phyloP scores from a whole-genome alignment of 2,797 vertebrate genomes.

The Helostoma temminkii region DNA sequence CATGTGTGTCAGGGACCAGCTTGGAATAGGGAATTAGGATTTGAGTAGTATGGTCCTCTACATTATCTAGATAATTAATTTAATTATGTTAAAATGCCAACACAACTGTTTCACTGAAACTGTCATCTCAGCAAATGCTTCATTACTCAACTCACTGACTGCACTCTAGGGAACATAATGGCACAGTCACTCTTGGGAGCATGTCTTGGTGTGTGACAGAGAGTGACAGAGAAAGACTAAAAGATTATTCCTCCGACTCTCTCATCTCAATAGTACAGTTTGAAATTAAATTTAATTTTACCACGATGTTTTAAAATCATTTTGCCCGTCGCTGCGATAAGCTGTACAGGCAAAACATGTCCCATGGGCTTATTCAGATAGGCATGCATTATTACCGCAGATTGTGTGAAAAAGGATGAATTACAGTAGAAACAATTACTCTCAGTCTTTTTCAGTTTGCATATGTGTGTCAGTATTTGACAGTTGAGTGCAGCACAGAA shows the following conservation, averaged over 20 bases:
- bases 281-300: conserved; percentile 29
- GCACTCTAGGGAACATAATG: conserved; percentile 32
- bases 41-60: conserved; percentile 23
- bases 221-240: conserved; percentile 19
- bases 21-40: conserved; percentile 22
- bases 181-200: conserved; percentile 38
- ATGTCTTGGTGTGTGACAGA: conserved; percentile 14
- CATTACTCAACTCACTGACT: conserved; percentile 67
- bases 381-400: conserved; percentile 24
- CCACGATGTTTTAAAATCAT: conserved; percentile 32
- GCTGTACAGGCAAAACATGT: conserved; percentile 30
- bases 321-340: no score
- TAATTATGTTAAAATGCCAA: conserved; percentile 66
- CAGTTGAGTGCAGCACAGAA: conserved; percentile 19
- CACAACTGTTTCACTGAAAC: conserved; percentile 48
- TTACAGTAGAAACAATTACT: conserved; percentile 19
- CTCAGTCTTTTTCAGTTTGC: conserved; percentile 32
- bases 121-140: conserved; percentile 77
- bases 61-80: conserved; percentile 67
- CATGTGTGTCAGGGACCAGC: conserved; percentile 18
- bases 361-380: conserved; percentile 32
- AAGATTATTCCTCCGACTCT: conserved; percentile 21
- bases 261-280: conserved; percentile 29
- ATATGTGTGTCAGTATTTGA: conserved; percentile 8
- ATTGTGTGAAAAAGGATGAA: conserved; percentile 33